These are phyloP conservation scores for Pomphorhynchus laevis DNA, from an alignment of 1,140 invertebrate species.

Conservation along the genomic window DNA sequence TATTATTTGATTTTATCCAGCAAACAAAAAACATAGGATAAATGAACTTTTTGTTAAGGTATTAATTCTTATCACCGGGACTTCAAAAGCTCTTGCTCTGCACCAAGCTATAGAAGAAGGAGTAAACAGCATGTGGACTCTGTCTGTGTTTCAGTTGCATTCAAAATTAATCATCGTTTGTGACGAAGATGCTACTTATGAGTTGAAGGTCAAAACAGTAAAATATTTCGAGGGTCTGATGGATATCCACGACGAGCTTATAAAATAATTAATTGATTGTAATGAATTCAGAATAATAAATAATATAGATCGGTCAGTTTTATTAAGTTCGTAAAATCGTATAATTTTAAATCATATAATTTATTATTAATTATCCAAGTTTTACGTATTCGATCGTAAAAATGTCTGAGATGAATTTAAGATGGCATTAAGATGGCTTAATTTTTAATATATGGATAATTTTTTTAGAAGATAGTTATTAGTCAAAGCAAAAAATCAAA, in stretches of 20 bases:
- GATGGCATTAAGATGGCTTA: too few relatives aligned
- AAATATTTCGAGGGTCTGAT: conserved; percentile 75
- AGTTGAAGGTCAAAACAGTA: conserved; percentile 80
- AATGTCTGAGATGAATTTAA: too few relatives aligned
- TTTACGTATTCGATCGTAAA: too few relatives aligned
- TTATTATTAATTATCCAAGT: too few relatives aligned
- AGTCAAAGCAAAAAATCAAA: too few relatives aligned
- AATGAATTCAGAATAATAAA: too few relatives aligned
- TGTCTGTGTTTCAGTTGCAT: conserved; percentile 62
- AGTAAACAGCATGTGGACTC: conserved; percentile 97
- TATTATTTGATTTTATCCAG: neutral
- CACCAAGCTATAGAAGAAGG: conserved; percentile 86
- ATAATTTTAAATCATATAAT: too few relatives aligned
- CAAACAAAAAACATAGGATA: neutral
- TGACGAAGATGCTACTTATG: conserved; percentile 81
- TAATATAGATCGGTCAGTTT: too few relatives aligned
- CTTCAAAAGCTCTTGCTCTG: conserved; percentile 69
- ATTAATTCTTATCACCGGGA: conserved; percentile 87
- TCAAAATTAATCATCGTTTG: conserved; percentile 56
- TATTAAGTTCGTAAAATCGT: too few relatives aligned
- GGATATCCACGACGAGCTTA: conserved; percentile 21
- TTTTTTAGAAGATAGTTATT: too few relatives aligned
- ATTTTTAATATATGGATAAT: too few relatives aligned
- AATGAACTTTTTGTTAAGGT: conserved; percentile 26
- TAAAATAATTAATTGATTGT: too few relatives aligned